Conservation (phyloP, 2,888 invertebrate genomes). For the Trichacis sp. region DNA sequence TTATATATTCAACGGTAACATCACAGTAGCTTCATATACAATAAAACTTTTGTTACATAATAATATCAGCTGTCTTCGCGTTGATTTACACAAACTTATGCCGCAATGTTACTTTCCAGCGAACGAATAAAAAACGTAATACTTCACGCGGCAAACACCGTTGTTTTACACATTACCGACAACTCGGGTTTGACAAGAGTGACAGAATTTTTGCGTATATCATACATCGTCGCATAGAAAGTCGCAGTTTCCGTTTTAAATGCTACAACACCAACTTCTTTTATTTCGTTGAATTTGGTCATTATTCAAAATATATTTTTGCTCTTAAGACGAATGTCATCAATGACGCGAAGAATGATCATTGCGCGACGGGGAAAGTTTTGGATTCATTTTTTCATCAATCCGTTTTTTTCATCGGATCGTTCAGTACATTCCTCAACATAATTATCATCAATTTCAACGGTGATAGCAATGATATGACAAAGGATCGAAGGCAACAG, state of each 20-base stretch:
- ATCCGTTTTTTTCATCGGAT: too few relatives aligned
- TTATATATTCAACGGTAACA: constrained; percentile 68
- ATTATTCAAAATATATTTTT: background rate
- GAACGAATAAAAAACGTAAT: constrained; percentile 20
- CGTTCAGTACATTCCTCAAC: too few relatives aligned
- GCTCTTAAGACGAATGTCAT: too few relatives aligned
- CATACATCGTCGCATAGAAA: constrained; percentile 2
- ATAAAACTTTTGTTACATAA: constrained; percentile 60
- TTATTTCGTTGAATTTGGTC: background rate
- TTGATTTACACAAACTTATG: constrained; percentile 56
- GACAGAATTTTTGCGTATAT: constrained; percentile 22
- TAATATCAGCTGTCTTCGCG: constrained; percentile 46
- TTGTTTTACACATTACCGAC: too few relatives aligned
- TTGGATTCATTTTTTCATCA: too few relatives aligned
- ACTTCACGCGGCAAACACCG: constrained; percentile 8
- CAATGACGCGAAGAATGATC: too few relatives aligned
- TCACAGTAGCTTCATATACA: constrained; percentile 69
- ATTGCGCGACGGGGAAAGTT: too few relatives aligned
- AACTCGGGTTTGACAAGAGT: constrained; percentile 10
- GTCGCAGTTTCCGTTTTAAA: background rate
- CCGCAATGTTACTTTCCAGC: constrained; percentile 36
- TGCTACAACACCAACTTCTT: background rate
- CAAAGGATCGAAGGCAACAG: constrained; percentile 15
- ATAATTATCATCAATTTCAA: too few relatives aligned
- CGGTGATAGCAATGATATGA: constrained; percentile 39